phyloP scores from a whole-genome alignment of 2,113 vertebrate species.

The Pogona vitticeps region DNA sequence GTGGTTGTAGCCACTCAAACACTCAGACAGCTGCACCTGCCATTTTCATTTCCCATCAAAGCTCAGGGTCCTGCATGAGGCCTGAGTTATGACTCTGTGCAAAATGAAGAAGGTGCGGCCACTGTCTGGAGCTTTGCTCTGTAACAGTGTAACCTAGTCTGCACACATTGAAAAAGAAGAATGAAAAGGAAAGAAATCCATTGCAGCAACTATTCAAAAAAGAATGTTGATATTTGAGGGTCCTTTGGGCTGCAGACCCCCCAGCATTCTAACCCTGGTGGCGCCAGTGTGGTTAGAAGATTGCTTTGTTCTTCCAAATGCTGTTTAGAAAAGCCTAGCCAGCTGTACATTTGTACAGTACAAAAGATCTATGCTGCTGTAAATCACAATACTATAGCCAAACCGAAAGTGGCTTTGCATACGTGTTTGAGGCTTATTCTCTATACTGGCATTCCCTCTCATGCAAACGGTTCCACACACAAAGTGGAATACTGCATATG shows the following conservation, averaged over 20 bases:
- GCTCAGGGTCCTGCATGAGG: background rate
- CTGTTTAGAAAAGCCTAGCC: background rate
- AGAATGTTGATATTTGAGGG: background rate
- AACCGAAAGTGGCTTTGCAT: background rate
- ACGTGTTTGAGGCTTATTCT: background rate
- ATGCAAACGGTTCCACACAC: background rate
- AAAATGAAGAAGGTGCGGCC: too few relatives aligned
- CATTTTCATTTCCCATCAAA: background rate
- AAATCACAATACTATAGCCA: background rate
- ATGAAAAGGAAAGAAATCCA: background rate
- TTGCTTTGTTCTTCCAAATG: background rate
- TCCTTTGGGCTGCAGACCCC: background rate
- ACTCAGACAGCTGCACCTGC: background rate
- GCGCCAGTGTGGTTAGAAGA: background rate
- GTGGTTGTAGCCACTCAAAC: background rate
- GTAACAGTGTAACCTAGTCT: background rate
- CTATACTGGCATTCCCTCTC: background rate
- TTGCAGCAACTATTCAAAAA: background rate
- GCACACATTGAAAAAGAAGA: background rate
- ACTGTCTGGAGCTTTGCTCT: background rate
- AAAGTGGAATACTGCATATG: background rate
- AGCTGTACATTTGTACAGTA: background rate
- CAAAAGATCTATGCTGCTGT: background rate
- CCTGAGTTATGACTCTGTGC: background rate
- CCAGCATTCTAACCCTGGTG: background rate